Evolutionary conservation across 1,140 invertebrate genomes (phyloP).

Genomic region (Chrysomallon squamiferum): DNA sequence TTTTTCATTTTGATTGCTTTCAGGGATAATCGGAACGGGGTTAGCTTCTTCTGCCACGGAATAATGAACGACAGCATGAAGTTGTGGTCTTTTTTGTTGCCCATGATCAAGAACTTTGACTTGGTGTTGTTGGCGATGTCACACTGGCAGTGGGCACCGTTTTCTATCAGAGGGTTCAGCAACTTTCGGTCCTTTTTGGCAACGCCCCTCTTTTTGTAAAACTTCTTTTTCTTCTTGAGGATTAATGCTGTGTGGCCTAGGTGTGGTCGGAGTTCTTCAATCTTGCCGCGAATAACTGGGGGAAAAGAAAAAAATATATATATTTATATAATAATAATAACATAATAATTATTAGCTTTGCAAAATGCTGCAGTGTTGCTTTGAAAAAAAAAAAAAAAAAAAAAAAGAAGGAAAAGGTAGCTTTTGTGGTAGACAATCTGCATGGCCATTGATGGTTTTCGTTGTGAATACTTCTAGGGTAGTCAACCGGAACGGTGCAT

Average conservation of each 20-base stretch:
- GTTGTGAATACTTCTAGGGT: too few species aligned
- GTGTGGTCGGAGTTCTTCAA: constrained; percentile 56
- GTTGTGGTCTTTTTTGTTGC: constrained; percentile 54
- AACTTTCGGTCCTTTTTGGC: constrained; percentile 52
- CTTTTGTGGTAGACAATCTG: too few species aligned
- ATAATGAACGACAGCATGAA: constrained; percentile 46
- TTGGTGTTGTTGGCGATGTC: constrained; percentile 41
- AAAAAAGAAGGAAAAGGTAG: too few species aligned
- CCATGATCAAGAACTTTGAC: constrained; percentile 67
- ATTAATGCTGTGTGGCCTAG: constrained; percentile 55
- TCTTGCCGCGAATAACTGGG: constrained; percentile 57
- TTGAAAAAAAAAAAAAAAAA: too few species aligned
- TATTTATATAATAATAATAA: constrained; percentile 1
- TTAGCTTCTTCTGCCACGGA: constrained; percentile 26
- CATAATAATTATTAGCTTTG: too few species aligned
- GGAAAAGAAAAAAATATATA: constrained; percentile 16
- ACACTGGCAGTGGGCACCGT: constrained; percentile 62
- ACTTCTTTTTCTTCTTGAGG: constrained; percentile 62
- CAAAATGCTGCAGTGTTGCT: too few species aligned
- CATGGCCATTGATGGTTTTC: too few species aligned
- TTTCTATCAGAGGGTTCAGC: constrained; percentile 58
- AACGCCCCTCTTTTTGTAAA: constrained; percentile 53
- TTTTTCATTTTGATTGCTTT: constrained; percentile 23
- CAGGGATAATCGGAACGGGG: constrained; percentile 25
- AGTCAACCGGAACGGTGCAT: too few species aligned